Base-by-base conservation (phyloP, 2,113 vertebrate species). In the Macheiramphus alcinus region DNA sequence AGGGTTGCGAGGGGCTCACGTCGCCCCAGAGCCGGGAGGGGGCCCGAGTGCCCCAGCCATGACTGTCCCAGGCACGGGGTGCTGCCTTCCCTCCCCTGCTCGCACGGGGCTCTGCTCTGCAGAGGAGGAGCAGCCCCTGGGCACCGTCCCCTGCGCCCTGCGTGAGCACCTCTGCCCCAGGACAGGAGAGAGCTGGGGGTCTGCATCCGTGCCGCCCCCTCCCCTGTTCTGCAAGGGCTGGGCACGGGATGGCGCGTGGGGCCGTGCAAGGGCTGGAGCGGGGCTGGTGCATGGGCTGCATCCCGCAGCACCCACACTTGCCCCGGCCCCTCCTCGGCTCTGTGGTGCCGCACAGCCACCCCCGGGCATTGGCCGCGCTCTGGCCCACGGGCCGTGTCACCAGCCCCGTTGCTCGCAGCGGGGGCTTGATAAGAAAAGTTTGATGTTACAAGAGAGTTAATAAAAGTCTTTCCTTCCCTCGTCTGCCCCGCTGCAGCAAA, bases 401-500 rank as follows among this genome's bases (percentile, higher is more conserved):
- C 95, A 55, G 97, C 98, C 10, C 96, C 86, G 97, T 90, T 81
- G 96, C 91, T 87, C 96, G 42, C 96, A 95, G 97, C 98, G 96
- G 98, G 98, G 97, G 97, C 97, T 98, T 97, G 97, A 98, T 98
- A 98, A 98, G 98, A 98, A 98, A 98, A 98, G 98, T 97, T 97
- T 97, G 98, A 97, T 93, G 97, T 98, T 98, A 98, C 97, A 98
- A 98, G 98, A 94, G 94, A 98, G 97, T 98, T 98, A 95, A 98
- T 98, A 98, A 97, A 90, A 96, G 97, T 94, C 98, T 98, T 96
- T 96, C 96, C 27, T 14, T 19, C 58, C 76, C 5, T 72, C 2
- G 29, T 47, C 58, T 26, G 27, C 97, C 59, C 97, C 53, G 89
- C 97, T 92, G 96, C 98, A 94, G 98, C 98, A 98, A 98, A 97